phyloP scores from a whole-genome alignment of 2,113 vertebrate species.

The Hymenochirus boettgeri region DNA sequence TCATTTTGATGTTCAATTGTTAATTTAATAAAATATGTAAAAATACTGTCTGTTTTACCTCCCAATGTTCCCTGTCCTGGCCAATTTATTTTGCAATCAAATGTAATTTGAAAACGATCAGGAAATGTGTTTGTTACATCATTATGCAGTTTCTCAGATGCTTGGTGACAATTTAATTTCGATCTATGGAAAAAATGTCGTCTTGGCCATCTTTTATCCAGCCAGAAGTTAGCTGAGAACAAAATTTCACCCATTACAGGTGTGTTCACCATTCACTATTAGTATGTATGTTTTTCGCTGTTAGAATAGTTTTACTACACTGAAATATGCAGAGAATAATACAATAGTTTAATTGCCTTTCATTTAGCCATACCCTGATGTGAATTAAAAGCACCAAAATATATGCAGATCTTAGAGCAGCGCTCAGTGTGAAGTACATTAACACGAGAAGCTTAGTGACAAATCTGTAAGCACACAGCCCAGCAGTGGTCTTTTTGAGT shows the following conservation, averaged over 20 bases:
- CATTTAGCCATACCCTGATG: neutral
- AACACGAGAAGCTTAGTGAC: constrained; percentile 1
- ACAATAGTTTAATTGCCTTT: neutral
- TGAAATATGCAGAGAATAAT: neutral
- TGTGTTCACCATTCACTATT: neutral
- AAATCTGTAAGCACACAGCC: constrained; percentile 2
- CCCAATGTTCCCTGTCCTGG: too few relatives aligned
- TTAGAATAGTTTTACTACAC: neutral
- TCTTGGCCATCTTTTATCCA: too few relatives aligned
- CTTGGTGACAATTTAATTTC: too few relatives aligned
- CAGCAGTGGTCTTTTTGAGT: constrained; percentile 10
- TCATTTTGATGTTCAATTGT: too few relatives aligned
- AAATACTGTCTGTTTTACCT: too few relatives aligned
- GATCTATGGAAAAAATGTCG: too few relatives aligned
- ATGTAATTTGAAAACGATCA: too few relatives aligned
- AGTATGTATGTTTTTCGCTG: neutral
- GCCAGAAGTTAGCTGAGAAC: neutral
- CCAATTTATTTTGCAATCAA: too few relatives aligned
- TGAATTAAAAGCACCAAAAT: neutral
- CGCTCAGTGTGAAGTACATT: neutral
- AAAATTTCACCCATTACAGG: neutral
- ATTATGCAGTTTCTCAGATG: too few relatives aligned
- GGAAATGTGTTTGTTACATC: too few relatives aligned
- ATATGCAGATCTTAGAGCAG: neutral
- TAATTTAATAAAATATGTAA: too few relatives aligned